A percentile compares a stretch with the other conserved stretches of the same genome.
Conservation (phyloP, 2,797 vertebrate genomes). For the Enteromius afrohamiltoni region DNA sequence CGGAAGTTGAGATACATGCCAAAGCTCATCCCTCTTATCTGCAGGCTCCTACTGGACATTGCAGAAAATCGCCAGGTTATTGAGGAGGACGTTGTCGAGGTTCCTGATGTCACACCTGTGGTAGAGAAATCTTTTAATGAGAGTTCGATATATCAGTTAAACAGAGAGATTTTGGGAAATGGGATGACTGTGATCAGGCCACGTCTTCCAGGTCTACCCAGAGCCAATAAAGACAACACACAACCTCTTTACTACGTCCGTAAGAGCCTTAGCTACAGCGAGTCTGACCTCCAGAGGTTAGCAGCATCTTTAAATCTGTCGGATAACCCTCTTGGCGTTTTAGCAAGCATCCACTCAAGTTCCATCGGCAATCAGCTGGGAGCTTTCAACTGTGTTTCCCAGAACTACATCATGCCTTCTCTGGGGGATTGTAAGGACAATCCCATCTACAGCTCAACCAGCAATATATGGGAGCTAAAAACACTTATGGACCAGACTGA, state of each 20-base stretch:
- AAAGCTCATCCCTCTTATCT: constrained; percentile 89
- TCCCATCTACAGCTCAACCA: constrained; percentile 64
- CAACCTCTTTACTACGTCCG: constrained; percentile 82
- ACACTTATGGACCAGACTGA: constrained; percentile 69
- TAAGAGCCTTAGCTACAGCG: constrained; percentile 92
- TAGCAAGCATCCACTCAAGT: constrained; percentile 61
- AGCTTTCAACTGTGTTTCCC: constrained; percentile 57
- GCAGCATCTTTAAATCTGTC: constrained; percentile 81
- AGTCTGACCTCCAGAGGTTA: constrained; percentile 86
- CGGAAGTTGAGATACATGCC: constrained; percentile 88
- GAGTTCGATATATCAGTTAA: constrained; percentile 72
- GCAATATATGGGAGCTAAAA: constrained; percentile 82
- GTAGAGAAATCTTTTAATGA: constrained; percentile 82
- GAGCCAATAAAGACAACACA: constrained; percentile 72
- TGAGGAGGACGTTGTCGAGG: constrained; percentile 81
- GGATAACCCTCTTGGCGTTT: constrained; percentile 74
- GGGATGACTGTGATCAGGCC: constrained; percentile 62
- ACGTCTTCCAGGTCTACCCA: constrained; percentile 71
- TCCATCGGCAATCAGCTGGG: constrained; percentile 61
- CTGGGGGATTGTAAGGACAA: constrained; percentile 20
- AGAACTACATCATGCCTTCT: neutral
- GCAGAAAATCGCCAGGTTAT: constrained; percentile 88
- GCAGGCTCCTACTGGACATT: constrained; percentile 86
- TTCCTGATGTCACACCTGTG: constrained; percentile 82
- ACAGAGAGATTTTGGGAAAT: constrained; percentile 67